A percentile compares a stretch with the other conserved stretches of the same genome.
Evolutionary conservation across 1,140 invertebrate species (phyloP).

Genomic region (Colletes gigas): DNA sequence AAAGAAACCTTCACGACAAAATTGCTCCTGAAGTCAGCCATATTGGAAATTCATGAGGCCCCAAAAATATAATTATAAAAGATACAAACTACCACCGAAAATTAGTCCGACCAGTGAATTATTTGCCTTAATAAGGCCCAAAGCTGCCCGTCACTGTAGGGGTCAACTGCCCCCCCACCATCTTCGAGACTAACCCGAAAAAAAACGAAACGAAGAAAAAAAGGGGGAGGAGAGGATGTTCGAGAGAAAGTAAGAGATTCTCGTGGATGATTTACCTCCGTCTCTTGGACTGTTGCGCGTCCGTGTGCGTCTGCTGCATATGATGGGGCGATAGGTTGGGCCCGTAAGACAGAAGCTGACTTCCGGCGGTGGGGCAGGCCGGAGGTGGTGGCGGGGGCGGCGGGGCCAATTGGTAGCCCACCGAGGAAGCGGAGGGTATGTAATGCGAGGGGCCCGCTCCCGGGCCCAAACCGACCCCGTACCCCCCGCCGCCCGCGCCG

Average conservation of each 20-base stretch:
- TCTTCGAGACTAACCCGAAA: neutral
- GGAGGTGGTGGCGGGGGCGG: conserved; percentile 76
- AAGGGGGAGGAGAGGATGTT: neutral
- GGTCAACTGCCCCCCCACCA: too few relatives aligned
- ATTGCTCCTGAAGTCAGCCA: too few relatives aligned
- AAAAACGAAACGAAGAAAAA: neutral
- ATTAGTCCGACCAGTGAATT: too few relatives aligned
- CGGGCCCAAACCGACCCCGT: conserved; percentile 75
- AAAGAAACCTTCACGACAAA: too few relatives aligned
- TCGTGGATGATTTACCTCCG: conserved; percentile 75
- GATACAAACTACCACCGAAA: too few relatives aligned
- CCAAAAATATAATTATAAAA: too few relatives aligned
- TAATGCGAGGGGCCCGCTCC: conserved; percentile 81
- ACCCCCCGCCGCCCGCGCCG: conserved; percentile 76
- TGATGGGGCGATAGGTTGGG: conserved; percentile 76
- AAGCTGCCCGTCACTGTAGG: too few relatives aligned
- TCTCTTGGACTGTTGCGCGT: conserved; percentile 80
- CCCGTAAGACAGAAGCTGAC: conserved; percentile 79
- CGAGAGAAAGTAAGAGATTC: neutral
- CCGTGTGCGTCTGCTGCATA: conserved; percentile 76
- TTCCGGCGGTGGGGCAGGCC: conserved; percentile 63
- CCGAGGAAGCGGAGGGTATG: conserved; percentile 79
- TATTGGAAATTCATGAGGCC: too few relatives aligned
- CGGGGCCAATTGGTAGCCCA: conserved; percentile 75
- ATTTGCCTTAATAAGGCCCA: too few relatives aligned